Evolutionary conservation across 2,888 invertebrate species (phyloP).

Genomic region (Clunio marinus): DNA sequence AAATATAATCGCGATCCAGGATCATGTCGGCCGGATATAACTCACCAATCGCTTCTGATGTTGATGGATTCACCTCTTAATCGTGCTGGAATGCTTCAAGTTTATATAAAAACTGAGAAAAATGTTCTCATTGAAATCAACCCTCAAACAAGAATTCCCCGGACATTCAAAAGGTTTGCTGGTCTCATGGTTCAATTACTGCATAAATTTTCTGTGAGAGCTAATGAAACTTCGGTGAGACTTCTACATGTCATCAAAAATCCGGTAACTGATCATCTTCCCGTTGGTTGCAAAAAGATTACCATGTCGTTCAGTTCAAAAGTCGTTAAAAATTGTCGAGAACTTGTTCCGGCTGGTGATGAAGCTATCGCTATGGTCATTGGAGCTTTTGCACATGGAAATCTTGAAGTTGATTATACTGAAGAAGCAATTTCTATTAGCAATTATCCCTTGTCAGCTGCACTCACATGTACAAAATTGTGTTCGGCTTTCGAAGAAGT

Average conservation of each 20-base stretch:
- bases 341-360: constrained; percentile 73
- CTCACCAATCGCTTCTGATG: constrained; percentile 96
- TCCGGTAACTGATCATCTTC: constrained; percentile 89
- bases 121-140: constrained; percentile 93
- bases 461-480: constrained; percentile 91
- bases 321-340: constrained; percentile 62
- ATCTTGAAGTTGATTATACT: constrained; percentile 79
- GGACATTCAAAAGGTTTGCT: constrained; percentile 95
- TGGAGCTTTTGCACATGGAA: constrained; percentile 97
- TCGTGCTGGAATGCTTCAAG: constrained; percentile 90
- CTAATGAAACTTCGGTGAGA: constrained; percentile 83
- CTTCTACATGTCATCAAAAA: constrained; percentile 95
- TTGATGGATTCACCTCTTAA: constrained; percentile 96
- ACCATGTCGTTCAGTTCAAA: constrained; percentile 86
- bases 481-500: constrained; percentile 92
- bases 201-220: constrained; percentile 89
- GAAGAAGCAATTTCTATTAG: constrained; percentile 91
- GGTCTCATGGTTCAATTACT: constrained; percentile 96
- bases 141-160: constrained; percentile 93
- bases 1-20: constrained; percentile 84
- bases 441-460: constrained; percentile 94
- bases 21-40: constrained; percentile 91
- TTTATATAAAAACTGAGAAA: constrained; percentile 85
- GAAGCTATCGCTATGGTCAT: constrained; percentile 84
- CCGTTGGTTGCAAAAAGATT: constrained; percentile 86